These are phyloP conservation scores for Clarias magur DNA, from an alignment of 2,113 vertebrate genomes.

Conservation along the genomic window DNA sequence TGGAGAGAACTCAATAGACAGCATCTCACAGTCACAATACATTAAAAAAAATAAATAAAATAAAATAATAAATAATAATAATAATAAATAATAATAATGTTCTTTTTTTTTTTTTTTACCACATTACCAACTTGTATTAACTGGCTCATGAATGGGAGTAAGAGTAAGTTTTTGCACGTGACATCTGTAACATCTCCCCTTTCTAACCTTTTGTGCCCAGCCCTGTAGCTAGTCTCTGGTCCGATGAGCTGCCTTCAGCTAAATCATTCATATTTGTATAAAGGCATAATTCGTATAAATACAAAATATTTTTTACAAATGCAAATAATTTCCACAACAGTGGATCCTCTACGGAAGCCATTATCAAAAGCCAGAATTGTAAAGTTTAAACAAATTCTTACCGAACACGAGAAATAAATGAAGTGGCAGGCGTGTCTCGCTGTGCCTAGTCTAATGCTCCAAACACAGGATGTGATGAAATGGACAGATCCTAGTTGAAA, in stretches of 20 bases:
- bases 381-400: neutral
- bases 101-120: too few species aligned
- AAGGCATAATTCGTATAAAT: neutral
- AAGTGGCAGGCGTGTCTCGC: slow-evolving; percentile 31
- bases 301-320: neutral
- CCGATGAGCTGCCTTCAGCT: neutral
- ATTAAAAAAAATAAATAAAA: too few species aligned
- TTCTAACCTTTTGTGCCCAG: neutral
- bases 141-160: too few species aligned
- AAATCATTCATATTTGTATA: neutral
- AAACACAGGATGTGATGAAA: slow-evolving; percentile 45
- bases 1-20: too few species aligned
- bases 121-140: too few species aligned
- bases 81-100: too few species aligned
- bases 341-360: neutral
- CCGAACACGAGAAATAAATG: neutral
- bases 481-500: slow-evolving; percentile 45
- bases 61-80: too few species aligned
- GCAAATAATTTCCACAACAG: neutral
- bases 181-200: neutral
- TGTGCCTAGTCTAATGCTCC: slow-evolving; percentile 12
- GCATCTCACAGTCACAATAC: too few species aligned
- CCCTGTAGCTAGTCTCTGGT: neutral
- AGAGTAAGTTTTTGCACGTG: neutral
- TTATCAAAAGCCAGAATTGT: neutral